phyloP scores from a whole-genome alignment of 2,113 vertebrate genomes.

The Tretioscincus oriximinensis region DNA sequence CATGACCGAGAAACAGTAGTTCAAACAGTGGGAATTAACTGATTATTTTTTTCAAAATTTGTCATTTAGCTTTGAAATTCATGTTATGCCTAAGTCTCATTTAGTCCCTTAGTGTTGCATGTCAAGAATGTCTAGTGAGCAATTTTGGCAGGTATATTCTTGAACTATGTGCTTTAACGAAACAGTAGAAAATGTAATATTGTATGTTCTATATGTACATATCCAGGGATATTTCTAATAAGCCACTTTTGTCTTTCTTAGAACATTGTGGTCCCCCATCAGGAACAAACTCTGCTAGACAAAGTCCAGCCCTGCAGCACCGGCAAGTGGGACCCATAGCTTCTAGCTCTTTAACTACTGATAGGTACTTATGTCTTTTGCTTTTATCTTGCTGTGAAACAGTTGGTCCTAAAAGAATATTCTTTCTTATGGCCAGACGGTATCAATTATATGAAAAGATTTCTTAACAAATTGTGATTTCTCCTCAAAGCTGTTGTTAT shows the following conservation, averaged over 20 bases:
- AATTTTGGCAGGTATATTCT: neutral
- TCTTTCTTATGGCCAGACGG: constrained; percentile 21
- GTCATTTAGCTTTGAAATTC: neutral
- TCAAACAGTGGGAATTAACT: neutral
- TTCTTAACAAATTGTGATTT: neutral
- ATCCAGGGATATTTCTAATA: neutral
- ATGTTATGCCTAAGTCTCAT: neutral
- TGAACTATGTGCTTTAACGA: neutral
- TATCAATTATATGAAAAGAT: neutral
- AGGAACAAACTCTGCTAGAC: constrained; percentile 89
- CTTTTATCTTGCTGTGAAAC: constrained; percentile 45
- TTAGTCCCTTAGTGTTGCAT: neutral
- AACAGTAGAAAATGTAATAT: neutral
- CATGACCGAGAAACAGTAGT: neutral
- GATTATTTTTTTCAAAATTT: constrained; percentile 6
- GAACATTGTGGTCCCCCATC: constrained; percentile 90
- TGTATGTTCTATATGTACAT: neutral
- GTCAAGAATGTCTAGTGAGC: neutral
- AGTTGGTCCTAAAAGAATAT: neutral
- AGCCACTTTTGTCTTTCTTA: constrained; percentile 44
- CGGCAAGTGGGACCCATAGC: constrained; percentile 79
- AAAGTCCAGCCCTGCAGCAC: constrained; percentile 90
- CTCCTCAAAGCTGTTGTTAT: neutral
- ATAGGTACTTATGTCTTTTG: constrained; percentile 62
- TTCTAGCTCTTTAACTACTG: constrained; percentile 56